phyloP scores from a whole-genome alignment of 2,888 invertebrate species.

The Trissoscelio sp. region DNA sequence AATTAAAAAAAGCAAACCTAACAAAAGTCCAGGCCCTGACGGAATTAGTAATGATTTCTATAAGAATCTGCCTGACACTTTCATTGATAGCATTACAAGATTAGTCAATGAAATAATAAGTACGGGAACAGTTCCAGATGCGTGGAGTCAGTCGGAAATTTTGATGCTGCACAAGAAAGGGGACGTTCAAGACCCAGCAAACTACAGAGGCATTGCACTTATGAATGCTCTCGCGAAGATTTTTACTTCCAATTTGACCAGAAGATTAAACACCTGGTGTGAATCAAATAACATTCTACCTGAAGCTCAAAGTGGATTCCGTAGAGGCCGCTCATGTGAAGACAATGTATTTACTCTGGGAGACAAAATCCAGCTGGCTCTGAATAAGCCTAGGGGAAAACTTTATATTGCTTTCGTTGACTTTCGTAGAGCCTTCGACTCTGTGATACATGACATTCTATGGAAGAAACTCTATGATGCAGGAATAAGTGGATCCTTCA shows the following conservation, averaged over 20 bases:
- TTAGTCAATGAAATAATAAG: not conserved
- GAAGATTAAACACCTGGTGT: conserved; percentile 1
- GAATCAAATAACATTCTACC: not conserved
- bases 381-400: conserved; percentile 4
- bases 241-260: not conserved
- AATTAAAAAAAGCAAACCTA: not conserved
- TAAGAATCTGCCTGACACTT: not conserved
- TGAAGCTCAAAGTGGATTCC: not conserved
- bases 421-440: conserved; percentile 9
- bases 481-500: not conserved
- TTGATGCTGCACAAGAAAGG: not conserved
- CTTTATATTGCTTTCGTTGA: not conserved
- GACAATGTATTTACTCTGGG: conserved; percentile 2
- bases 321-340: not conserved
- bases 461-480: conserved; percentile 2
- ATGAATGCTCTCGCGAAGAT: conserved; percentile 4
- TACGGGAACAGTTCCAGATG: conserved; percentile 5
- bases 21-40: conserved; percentile 27
- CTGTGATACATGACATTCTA: not conserved
- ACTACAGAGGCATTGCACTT: conserved; percentile 19
- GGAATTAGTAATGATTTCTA: conserved; percentile 19
- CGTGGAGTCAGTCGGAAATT: not conserved
- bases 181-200: not conserved
- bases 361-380: not conserved
- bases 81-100: not conserved